Percentiles rank a stretch among this genome's conserved stretches.
Evolutionary conservation across 2,888 invertebrate species (phyloP).

Genomic region (Atethmia centrago): DNA sequence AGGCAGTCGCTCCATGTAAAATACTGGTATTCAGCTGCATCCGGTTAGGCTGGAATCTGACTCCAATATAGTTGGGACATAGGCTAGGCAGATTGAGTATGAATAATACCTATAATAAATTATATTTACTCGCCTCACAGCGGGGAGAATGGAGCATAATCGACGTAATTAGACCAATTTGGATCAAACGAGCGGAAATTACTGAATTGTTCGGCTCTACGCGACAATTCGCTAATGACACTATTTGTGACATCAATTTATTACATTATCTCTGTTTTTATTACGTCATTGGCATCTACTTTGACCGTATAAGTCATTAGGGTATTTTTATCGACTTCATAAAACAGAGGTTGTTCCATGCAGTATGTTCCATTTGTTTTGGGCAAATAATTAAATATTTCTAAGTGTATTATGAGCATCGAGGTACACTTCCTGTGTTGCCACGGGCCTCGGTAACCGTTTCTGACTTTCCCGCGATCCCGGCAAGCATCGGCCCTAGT

Average conservation of each 20-base stretch:
- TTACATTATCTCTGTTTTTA: conserved; percentile 20
- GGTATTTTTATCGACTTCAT: neutral
- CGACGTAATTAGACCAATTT: conserved; percentile 49
- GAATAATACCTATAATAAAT: neutral
- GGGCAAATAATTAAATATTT: no score
- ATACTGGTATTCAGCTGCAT: no score
- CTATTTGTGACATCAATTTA: conserved; percentile 39
- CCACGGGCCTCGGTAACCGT: no score
- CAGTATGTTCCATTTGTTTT: no score
- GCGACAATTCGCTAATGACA: conserved; percentile 36
- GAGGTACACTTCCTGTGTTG: no score
- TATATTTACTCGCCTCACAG: neutral
- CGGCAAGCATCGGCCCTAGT: no score
- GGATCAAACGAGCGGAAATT: conserved; percentile 46
- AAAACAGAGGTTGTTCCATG: neutral
- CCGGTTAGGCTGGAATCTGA: no score
- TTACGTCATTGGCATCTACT: conserved; percentile 5
- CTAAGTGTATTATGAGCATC: no score
- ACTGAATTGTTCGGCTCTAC: conserved; percentile 17
- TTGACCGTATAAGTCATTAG: neutral
- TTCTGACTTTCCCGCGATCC: no score
- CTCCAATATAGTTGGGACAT: no score
- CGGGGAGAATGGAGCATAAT: conserved; percentile 19
- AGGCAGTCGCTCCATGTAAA: no score
- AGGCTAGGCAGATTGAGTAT: no score